phyloP scores from a whole-genome alignment of 2,888 invertebrate genomes.

The Zonitis immaculata region DNA sequence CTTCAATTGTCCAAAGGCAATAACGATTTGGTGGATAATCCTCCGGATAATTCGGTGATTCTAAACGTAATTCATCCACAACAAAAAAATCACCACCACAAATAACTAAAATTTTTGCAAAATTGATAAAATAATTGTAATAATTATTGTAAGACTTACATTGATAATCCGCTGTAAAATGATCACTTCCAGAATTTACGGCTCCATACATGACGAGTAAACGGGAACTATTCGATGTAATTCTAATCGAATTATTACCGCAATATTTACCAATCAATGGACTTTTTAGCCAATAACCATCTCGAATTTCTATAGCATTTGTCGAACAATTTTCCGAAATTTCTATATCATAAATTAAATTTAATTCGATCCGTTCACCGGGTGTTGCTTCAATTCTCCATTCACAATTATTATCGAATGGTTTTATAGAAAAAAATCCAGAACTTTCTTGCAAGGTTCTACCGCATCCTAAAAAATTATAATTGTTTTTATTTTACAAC shows the following conservation, averaged over 20 bases:
- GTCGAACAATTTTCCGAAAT: constrained; percentile 79
- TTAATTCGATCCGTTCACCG: constrained; percentile 88
- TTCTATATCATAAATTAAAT: constrained; percentile 76
- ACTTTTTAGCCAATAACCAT: constrained; percentile 91
- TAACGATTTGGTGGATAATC: constrained; percentile 92
- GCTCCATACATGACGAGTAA: constrained; percentile 86
- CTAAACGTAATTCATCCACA: constrained; percentile 70
- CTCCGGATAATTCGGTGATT: constrained; percentile 96
- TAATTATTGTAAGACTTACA: constrained; percentile 54
- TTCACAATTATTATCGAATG: constrained; percentile 72
- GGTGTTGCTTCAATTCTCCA: constrained; percentile 97
- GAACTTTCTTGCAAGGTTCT: constrained; percentile 80
- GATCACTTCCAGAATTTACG: constrained; percentile 61
- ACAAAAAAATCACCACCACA: constrained; percentile 90
- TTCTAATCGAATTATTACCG: constrained; percentile 67
- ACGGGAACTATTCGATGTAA: constrained; percentile 81
- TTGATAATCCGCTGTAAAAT: constrained; percentile 85
- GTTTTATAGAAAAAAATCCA: constrained; percentile 73
- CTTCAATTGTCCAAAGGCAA: constrained; percentile 91
- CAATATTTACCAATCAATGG: constrained; percentile 83
- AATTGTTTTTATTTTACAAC: background rate
- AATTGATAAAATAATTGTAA: background rate
- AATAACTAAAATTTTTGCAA: constrained; percentile 60
- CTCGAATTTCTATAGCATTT: constrained; percentile 88
- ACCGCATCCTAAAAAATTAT: constrained; percentile 70